Conservation (phyloP, 2,888 invertebrate genomes). For the Thyatira batis region DNA sequence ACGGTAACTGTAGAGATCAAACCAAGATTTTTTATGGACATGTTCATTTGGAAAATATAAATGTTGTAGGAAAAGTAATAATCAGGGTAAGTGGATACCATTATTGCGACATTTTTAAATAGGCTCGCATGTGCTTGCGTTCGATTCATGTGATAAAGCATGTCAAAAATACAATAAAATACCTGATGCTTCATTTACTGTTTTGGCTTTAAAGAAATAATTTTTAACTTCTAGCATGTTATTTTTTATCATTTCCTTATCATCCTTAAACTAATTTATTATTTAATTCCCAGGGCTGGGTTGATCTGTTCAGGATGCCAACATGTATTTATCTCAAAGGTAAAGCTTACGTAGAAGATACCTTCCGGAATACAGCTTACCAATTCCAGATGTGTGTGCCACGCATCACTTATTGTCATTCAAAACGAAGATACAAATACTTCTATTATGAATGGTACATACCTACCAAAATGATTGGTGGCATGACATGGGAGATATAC, state of each 20-base stretch:
- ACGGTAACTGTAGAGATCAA: constrained; percentile 39
- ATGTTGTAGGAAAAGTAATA: constrained; percentile 55
- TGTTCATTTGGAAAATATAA: constrained; percentile 43
- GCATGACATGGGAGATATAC: constrained; percentile 50
- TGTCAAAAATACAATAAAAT: no score
- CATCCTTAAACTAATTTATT: background rate
- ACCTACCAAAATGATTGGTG: constrained; percentile 37
- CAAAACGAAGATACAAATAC: constrained; percentile 40
- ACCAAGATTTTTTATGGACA: constrained; percentile 38
- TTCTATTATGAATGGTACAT: constrained; percentile 60
- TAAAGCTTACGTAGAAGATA: constrained; percentile 34
- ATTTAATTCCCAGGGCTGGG: constrained; percentile 48
- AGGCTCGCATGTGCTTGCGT: no score
- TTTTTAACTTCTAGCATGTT: constrained; percentile 4
- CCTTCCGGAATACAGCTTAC: constrained; percentile 46
- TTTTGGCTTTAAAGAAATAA: background rate
- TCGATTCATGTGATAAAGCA: no score
- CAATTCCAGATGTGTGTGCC: constrained; percentile 62
- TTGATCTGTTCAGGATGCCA: constrained; percentile 52
- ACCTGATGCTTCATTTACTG: no score
- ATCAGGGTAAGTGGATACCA: constrained; percentile 46
- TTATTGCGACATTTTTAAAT: no score
- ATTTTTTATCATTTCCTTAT: constrained; percentile 15
- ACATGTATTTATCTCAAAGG: constrained; percentile 54
- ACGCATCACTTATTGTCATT: constrained; percentile 48